Evolutionary conservation across 2,113 vertebrate genomes (phyloP), one percentile per base, ranked within the genome.

Genomic region (Crotalus viridis): DNA sequence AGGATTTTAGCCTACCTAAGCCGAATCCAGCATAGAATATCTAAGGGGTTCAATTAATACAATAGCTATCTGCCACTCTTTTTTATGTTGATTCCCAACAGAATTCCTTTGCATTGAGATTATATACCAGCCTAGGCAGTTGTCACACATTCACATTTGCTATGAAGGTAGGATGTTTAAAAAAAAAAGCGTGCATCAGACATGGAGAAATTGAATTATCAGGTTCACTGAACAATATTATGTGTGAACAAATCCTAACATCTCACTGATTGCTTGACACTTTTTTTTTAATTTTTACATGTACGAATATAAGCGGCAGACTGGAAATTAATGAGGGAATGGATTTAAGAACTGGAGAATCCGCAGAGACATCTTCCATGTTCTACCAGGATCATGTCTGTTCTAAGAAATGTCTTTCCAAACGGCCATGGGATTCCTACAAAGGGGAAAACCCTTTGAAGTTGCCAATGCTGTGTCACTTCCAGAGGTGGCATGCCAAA

Each of bases 401-500:
- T 96, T 97, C 96, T 93, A 94, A 96, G 56, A 85, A 96, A 0
- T 99, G 99, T 94, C 96, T 99, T 7, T 89, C 95, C 33, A 93
- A 87, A 86, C 95, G 96, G 85, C 96, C 96, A 88, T 94, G 13
- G 0, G 96, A 90, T 52, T 94, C 85, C 6, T 98, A 97, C 91
- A 98, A 97, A 94, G 97, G 96, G 19, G 98, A 98, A 96, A 99
- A 99, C 95, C 99, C 99, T 2, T 96, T 99, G 26, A 98, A 97
- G 89, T 97, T 98, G 0, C 99, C 99, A 6, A 94, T 99, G 90
- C 95, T 98, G 24, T 98, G 97, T 64, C 97, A 97, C 93, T 99
- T 99, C 87, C 98, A 98, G 94, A 98, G 99, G 88, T 96, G 97
- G 89, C 98, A 97, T 1, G 97, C 98, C 9, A 97, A 96, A 94